Evolutionary conservation across 2,113 vertebrate genomes (phyloP), one percentile per base, ranked within the genome.

Genomic region (Gymnorhina tibicen): DNA sequence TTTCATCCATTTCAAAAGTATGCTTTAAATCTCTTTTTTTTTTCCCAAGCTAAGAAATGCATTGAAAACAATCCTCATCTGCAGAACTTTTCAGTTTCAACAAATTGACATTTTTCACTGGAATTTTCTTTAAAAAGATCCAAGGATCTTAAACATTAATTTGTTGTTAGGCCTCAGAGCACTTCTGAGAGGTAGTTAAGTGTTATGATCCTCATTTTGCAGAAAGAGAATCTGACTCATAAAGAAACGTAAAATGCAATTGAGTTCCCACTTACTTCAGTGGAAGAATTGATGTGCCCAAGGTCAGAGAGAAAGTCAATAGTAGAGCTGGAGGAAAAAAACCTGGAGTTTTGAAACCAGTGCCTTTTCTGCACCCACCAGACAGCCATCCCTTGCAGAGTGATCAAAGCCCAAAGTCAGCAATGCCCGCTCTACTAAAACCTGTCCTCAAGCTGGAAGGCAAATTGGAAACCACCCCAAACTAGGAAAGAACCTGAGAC

Each of bases 201-300:
- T 86, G 91, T 96, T 96, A 96, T 86, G 91, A 96, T 97, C 80
- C 88, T 96, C 95, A 95, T 97, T 97, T 94, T 91, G 86, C 93
- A 94, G 92, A 96, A 92, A 93, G 59, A 82, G 96, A 96, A 95
- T 96, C 93, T 96, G 85, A 95, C 83, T 95, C 93, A 96, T 96
- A 93, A 97, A 94, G 92, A 96, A 93, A 87, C 37, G 68, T 95
- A 91, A 97, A 94, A 88, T 86, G 92, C 93, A 94, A 85, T 96
- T 93, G 95, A 96, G 88, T 91, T 96, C 88, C 85, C 88, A 92
- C 90, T 96, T 93, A 86, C 90, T 96, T 96, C 93, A 78, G 85
- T 72, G 75, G 72, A 90, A 88, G 93, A 96, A 96, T 74, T 93
- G 93, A 91, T 86, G 85, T 67, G 56, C 79, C 85, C 96, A 95